These are phyloP conservation scores for Poicephalus meyeri DNA, from an alignment of 2,113 vertebrate species.

Conservation along the genomic window DNA sequence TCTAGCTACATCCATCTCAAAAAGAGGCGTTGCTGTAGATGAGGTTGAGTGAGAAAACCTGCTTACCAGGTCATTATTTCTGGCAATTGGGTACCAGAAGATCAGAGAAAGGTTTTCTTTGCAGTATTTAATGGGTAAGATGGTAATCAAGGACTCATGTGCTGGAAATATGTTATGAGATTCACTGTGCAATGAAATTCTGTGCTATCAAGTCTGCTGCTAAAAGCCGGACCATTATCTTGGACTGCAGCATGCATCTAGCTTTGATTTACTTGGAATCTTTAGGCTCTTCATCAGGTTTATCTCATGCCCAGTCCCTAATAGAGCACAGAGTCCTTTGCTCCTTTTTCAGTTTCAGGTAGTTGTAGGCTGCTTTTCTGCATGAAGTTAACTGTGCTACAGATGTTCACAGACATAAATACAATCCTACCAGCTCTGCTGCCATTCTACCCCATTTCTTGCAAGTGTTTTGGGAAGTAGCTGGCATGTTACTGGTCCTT, in stretches of 20 bases:
- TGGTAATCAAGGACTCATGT: neutral
- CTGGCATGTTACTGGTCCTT: neutral
- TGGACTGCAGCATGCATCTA: neutral
- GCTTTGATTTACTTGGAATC: neutral
- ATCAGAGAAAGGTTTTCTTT: slow-evolving; percentile 1
- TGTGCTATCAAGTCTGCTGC: neutral
- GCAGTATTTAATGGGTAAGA: slow-evolving; percentile 16
- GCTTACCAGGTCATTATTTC: slow-evolving; percentile 26
- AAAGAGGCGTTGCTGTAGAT: neutral
- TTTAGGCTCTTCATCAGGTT: neutral
- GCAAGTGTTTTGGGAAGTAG: neutral
- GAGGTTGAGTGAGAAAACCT: neutral
- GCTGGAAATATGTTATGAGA: neutral
- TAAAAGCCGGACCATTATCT: neutral
- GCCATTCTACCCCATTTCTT: neutral
- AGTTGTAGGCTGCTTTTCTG: neutral
- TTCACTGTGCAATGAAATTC: neutral
- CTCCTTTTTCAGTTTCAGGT: neutral
- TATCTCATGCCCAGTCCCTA: neutral
- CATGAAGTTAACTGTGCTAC: neutral
- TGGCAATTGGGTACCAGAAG: slow-evolving; percentile 30
- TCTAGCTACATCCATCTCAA: neutral
- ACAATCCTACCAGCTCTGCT: neutral
- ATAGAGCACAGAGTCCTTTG: neutral
- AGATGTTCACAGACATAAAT: neutral